Evolutionary conservation across 2,797 vertebrate genomes (phyloP).

Genomic region (Eulemur albifrons): DNA sequence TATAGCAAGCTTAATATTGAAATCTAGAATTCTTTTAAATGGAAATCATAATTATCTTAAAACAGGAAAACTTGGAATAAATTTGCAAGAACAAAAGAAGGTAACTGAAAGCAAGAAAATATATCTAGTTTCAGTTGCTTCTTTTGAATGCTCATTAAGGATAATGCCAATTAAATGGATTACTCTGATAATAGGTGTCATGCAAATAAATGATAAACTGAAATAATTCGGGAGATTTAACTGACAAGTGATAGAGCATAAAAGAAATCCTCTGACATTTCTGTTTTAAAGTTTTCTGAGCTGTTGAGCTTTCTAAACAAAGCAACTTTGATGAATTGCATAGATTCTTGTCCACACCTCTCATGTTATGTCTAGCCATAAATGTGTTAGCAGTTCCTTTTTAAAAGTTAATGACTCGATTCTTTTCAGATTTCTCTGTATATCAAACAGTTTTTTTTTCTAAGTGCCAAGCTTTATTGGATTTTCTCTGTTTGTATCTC

Average conservation of each 20-base stretch:
- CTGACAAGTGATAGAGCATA: background rate
- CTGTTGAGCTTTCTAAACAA: background rate
- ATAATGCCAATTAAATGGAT: background rate
- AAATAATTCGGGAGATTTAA: background rate
- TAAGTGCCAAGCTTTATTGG: background rate
- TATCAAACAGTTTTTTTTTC: background rate
- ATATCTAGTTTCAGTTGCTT: background rate
- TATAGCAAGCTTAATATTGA: background rate
- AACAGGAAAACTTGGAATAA: background rate
- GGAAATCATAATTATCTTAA: background rate
- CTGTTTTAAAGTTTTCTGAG: background rate
- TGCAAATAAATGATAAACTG: background rate
- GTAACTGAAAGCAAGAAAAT: background rate
- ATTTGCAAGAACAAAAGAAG: background rate
- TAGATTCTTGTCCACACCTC: background rate
- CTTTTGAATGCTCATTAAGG: background rate
- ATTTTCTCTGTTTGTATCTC: background rate
- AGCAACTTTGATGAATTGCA: background rate
- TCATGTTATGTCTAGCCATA: background rate
- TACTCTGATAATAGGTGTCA: background rate
- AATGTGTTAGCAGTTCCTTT: background rate
- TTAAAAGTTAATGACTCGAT: background rate
- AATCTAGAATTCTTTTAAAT: background rate
- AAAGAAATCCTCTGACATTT: background rate
- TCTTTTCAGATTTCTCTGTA: constrained; percentile 5